Evolutionary conservation across 2,113 vertebrate genomes (phyloP).

Genomic region (Pelusios castaneus): DNA sequence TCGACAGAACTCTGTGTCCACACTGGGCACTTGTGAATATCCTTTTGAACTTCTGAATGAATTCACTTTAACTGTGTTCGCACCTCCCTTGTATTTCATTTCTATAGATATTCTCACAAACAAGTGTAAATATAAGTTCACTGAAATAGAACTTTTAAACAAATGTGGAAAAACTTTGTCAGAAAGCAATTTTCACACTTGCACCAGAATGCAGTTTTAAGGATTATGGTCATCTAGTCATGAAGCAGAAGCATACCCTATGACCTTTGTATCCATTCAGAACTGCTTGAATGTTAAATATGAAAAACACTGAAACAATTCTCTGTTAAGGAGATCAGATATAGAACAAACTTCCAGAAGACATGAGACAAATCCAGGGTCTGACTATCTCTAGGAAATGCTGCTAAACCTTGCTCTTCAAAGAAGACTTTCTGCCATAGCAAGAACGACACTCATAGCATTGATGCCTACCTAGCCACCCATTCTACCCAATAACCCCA

Average conservation of each 20-base stretch:
- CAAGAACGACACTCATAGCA: neutral
- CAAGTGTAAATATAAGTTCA: neutral
- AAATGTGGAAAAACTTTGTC: neutral
- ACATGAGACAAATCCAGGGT: neutral
- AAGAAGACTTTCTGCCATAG: neutral
- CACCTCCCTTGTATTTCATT: neutral
- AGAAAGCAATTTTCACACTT: neutral
- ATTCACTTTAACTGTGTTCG: neutral
- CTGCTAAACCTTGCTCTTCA: neutral
- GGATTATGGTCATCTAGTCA: neutral
- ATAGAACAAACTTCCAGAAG: neutral
- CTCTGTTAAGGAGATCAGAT: neutral
- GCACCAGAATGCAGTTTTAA: neutral
- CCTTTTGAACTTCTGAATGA: slow-evolving; percentile 4
- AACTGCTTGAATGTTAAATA: neutral
- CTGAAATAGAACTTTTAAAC: neutral
- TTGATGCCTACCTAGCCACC: neutral
- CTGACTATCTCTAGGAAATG: neutral
- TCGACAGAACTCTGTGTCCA: too few relatives aligned
- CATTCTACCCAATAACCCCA: neutral
- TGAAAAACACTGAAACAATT: neutral
- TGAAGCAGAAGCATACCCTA: neutral
- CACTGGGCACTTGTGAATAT: too few relatives aligned
- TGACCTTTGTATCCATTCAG: neutral
- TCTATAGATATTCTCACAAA: neutral